These are phyloP conservation scores for Drosophila ezoana DNA, from an alignment of 2,888 invertebrate species.

Conservation along the genomic window DNA sequence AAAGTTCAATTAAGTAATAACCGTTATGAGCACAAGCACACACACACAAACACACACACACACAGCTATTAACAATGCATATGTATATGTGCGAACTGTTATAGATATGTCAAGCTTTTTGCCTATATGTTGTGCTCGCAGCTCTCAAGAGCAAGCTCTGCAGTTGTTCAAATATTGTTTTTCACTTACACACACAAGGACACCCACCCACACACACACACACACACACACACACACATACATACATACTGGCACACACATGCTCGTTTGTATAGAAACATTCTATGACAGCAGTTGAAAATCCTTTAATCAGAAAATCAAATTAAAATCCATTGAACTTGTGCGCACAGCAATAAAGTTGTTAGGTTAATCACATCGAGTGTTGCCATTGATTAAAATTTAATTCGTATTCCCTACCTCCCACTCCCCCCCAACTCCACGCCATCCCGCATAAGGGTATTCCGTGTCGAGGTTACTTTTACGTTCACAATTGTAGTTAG, in stretches of 20 bases:
- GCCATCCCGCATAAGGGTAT: background rate
- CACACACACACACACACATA: constrained; percentile 9
- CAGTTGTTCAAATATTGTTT: constrained; percentile 73
- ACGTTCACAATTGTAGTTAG: constrained; percentile 3
- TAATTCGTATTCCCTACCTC: background rate
- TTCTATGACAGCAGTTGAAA: constrained; percentile 14
- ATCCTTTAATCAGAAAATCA: constrained; percentile 66
- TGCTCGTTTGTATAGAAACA: constrained; percentile 9
- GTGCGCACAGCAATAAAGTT: constrained; percentile 23
- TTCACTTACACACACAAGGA: constrained; percentile 56
- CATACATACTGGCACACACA: constrained; percentile 3
- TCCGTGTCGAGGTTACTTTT: constrained; percentile 11
- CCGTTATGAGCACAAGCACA: constrained; percentile 29
- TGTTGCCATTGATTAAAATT: constrained; percentile 29
- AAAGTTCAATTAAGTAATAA: constrained; percentile 75
- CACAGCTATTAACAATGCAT: constrained; percentile 16
- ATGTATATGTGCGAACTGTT: constrained; percentile 10
- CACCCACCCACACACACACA: background rate
- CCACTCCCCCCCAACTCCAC: background rate
- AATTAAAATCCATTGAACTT: constrained; percentile 57
- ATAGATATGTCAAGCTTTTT: constrained; percentile 26
- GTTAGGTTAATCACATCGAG: constrained; percentile 16
- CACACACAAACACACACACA: constrained; percentile 18
- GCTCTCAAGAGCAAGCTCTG: constrained; percentile 30
- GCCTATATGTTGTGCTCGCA: constrained; percentile 24